Percentiles rank a stretch among this genome's conserved stretches.
Conservation (phyloP, 2,888 invertebrate genomes). For the Caenorhabditis becei region DNA sequence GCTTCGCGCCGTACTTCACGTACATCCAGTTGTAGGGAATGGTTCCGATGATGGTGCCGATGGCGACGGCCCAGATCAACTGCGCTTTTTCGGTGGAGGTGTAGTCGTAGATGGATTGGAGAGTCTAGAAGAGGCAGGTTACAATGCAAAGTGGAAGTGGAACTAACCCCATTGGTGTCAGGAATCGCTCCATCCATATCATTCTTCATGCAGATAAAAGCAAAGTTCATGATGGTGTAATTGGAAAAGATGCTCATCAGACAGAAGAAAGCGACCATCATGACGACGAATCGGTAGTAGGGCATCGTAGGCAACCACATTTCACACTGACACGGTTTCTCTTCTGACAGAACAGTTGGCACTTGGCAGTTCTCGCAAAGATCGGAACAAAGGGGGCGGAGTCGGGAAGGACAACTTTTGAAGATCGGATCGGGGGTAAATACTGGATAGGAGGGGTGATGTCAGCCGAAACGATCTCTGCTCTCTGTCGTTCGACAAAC, state of each 20-base stretch:
- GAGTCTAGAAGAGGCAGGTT: conserved; percentile 49
- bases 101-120: conserved; percentile 52
- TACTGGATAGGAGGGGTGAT: background rate
- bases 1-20: conserved; percentile 45
- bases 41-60: conserved; percentile 55
- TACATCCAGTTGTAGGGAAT: conserved; percentile 59
- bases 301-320: conserved; percentile 36
- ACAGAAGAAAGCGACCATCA: conserved; percentile 54
- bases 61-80: conserved; percentile 55
- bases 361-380: conserved; percentile 14
- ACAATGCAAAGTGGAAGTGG: background rate
- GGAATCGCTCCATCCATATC: conserved; percentile 39
- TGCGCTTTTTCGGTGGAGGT: conserved; percentile 40
- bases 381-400: conserved; percentile 3
- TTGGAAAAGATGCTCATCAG: conserved; percentile 58
- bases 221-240: conserved; percentile 53
- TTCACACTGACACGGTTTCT: conserved; percentile 15
- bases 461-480: conserved; percentile 5
- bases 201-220: conserved; percentile 59
- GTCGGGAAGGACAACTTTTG: background rate
- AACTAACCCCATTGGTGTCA: conserved; percentile 40
- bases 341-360: background rate
- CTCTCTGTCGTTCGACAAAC: conserved; percentile 16
- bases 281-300: conserved; percentile 52
- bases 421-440: background rate